These are phyloP conservation scores for Acanthurus tractus DNA, from an alignment of 2,797 vertebrate genomes.

Conservation along the genomic window DNA sequence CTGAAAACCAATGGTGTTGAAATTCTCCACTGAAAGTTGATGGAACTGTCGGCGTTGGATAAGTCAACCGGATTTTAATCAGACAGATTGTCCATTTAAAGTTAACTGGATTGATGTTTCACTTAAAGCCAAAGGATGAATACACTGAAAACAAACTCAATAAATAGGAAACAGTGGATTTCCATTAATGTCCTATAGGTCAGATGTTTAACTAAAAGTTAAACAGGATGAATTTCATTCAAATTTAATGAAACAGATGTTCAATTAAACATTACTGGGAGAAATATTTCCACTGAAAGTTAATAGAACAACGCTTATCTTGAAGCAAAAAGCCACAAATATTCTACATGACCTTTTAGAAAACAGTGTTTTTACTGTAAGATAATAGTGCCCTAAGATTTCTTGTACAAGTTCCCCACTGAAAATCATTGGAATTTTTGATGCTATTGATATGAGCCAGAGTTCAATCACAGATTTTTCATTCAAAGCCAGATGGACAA, in stretches of 20 bases:
- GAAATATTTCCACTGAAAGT: neutral
- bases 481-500: constrained; percentile 13
- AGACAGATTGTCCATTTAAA: neutral
- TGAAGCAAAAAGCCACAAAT: neutral
- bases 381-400: neutral
- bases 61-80: neutral
- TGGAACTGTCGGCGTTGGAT: neutral
- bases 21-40: constrained; percentile 16
- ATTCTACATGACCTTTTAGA: neutral
- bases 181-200: neutral
- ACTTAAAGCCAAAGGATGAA: neutral
- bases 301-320: neutral
- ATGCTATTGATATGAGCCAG: neutral
- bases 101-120: neutral
- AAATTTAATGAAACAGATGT: neutral
- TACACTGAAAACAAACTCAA: neutral
- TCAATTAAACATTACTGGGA: neutral
- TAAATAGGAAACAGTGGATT: neutral
- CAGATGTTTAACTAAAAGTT: neutral
- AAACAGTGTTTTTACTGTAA: neutral
- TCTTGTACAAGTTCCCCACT: neutral
- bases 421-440: constrained; percentile 16
- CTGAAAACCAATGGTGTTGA: constrained; percentile 3
- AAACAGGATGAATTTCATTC: neutral
- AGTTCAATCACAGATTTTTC: neutral